These are phyloP conservation scores for Idaea biselata DNA, from an alignment of 2,888 invertebrate species.

Conservation along the genomic window DNA sequence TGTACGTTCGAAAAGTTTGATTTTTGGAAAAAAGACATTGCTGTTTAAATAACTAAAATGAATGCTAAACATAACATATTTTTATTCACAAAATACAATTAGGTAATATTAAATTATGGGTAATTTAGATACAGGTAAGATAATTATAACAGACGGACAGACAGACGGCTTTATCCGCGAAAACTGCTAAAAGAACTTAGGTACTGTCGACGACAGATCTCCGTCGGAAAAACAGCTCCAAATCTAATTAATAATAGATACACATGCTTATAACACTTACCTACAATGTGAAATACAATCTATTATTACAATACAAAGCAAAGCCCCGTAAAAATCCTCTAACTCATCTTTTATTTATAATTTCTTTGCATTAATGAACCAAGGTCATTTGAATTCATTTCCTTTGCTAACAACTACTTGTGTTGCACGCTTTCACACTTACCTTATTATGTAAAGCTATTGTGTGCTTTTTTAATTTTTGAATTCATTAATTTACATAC, in stretches of 20 bases:
- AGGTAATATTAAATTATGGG: too few relatives aligned
- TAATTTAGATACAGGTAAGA: too few relatives aligned
- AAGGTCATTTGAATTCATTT: slow-evolving; percentile 75
- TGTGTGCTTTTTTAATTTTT: slow-evolving; percentile 30
- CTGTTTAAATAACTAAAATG: too few relatives aligned
- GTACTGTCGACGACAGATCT: not conserved
- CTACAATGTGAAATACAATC: slow-evolving; percentile 21
- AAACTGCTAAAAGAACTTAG: too few relatives aligned
- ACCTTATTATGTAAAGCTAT: slow-evolving; percentile 36
- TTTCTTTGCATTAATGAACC: slow-evolving; percentile 75
- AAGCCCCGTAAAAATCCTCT: slow-evolving; percentile 54
- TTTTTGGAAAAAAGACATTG: too few relatives aligned
- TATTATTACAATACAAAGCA: slow-evolving; percentile 30
- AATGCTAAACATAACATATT: too few relatives aligned
- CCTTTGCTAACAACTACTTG: slow-evolving; percentile 42
- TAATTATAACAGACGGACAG: too few relatives aligned
- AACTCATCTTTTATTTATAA: slow-evolving; percentile 65
- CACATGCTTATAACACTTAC: not conserved
- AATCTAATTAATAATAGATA: not conserved
- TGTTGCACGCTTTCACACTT: slow-evolving; percentile 43
- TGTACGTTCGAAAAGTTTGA: too few relatives aligned
- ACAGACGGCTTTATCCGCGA: too few relatives aligned
- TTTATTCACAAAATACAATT: too few relatives aligned
- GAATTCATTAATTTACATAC: slow-evolving; percentile 29
- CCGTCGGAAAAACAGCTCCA: not conserved